Base-by-base conservation (phyloP, 2,888 invertebrate species). In the Dastarcus helophoroides region DNA sequence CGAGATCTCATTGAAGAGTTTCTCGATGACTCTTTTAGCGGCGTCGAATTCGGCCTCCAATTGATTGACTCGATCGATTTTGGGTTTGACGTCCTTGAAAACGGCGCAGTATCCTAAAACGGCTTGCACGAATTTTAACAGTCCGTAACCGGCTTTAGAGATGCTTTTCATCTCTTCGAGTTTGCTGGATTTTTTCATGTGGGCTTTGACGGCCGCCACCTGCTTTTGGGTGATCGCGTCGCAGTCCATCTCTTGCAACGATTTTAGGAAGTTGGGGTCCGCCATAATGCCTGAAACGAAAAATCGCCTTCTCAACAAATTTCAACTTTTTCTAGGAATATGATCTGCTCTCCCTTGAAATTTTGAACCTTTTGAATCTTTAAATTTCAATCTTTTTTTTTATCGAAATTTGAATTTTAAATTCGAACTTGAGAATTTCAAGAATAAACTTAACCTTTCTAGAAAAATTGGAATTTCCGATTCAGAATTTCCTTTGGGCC, bases 101-200 rank as follows among this genome's bases (percentile, higher is more conserved):
- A 91, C 86, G 2, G 80, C 77, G 51, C 86, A 91, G 59, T 90
- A 93, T n/a, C 78, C 83, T 32, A 91, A 65, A 0, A 91, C 89
- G 6, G 91, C 91, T 16, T 71, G 71, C 0, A 91, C 83, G 56
- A 89, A 89, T 56, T 79, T 84, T 6, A 88, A 67, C 5, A 93
- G 65, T 4, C 89, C 89, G 35, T 73, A 80, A 41, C 90, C 91
- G 24, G 90, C 91, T 56, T 79, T 75, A 51, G 89, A 89, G 41
- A 90, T 80, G 12, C 63, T 66, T 40, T 76, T 75, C 88, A 93
- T 89, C 27, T 85, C 83, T 24, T 84, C 84, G 14, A 88, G 54
- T 45, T 81, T 79, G 38, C 72, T 73, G 11, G 72, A 70, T 32
- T 63, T 68, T 46, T 80, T 82, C 71, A 85, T 71, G 50, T 84